Evolutionary conservation across 2,888 invertebrate genomes (phyloP).

Genomic region (Aproaerema taeniolella): DNA sequence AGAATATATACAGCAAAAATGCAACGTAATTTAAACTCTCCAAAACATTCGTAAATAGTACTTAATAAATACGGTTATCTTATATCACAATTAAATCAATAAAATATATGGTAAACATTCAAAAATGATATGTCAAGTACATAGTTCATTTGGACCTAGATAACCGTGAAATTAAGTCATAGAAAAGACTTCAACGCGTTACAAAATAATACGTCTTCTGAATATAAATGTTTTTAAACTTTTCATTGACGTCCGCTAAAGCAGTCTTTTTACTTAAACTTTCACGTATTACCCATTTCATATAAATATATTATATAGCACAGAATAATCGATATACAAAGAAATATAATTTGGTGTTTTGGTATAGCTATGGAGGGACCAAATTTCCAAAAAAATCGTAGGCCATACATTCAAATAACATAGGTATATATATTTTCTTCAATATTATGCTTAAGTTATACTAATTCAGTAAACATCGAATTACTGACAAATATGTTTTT

Average conservation of each 20-base stretch:
- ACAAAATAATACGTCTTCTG: not conserved
- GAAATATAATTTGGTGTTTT: conserved; percentile 7
- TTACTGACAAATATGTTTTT: conserved; percentile 2
- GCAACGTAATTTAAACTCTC: conserved; percentile 9
- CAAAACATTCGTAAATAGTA: conserved; percentile 11
- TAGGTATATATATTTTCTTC: too few relatives aligned
- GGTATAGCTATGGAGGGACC: conserved; percentile 11
- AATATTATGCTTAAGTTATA: too few relatives aligned
- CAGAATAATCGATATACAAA: not conserved
- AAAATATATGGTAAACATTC: conserved; percentile 38
- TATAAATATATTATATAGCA: not conserved
- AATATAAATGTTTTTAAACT: not conserved
- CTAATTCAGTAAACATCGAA: conserved; percentile 4
- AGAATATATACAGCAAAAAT: conserved; percentile 8
- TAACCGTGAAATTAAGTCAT: conserved; percentile 3
- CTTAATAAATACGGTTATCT: conserved; percentile 24
- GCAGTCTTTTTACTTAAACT: not conserved
- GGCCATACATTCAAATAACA: conserved; percentile 3
- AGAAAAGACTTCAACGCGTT: too few relatives aligned
- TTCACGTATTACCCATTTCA: not conserved
- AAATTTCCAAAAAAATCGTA: conserved; percentile 5
- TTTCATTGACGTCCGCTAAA: not conserved
- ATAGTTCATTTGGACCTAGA: conserved; percentile 17
- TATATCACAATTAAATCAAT: conserved; percentile 41
- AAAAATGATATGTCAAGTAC: conserved; percentile 61